Percentiles rank a stretch among this genome's conserved stretches.
Evolutionary conservation across 2,888 invertebrate genomes (phyloP).

Genomic region (Parascotia fuliginaria): DNA sequence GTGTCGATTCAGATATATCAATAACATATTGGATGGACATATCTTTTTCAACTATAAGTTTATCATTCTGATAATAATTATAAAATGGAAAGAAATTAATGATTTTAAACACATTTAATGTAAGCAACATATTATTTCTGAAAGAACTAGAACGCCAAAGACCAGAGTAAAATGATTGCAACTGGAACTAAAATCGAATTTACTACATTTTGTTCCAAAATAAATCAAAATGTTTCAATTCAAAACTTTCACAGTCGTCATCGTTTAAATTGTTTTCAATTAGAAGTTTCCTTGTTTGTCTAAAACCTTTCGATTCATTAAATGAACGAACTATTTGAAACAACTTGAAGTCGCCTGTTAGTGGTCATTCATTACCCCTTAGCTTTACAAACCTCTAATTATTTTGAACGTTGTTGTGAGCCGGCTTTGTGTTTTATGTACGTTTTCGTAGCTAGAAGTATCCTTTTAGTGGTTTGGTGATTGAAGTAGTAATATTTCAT

Average conservation of each 20-base stretch:
- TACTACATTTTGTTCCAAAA: neutral
- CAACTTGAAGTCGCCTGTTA: neutral
- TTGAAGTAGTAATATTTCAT: neutral
- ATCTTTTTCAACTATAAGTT: too few species aligned
- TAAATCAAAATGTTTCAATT: neutral
- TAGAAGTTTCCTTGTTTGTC: neutral
- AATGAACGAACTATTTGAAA: slow-evolving; percentile 22
- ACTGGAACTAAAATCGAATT: neutral
- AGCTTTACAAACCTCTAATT: slow-evolving; percentile 3
- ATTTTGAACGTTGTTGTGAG: neutral
- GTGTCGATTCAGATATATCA: too few species aligned
- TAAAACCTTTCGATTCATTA: slow-evolving; percentile 16
- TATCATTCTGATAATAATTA: too few species aligned
- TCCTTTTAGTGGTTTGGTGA: neutral
- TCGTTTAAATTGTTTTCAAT: neutral
- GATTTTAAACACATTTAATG: too few species aligned
- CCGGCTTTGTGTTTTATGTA: neutral
- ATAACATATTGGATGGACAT: too few species aligned
- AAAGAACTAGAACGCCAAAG: neutral
- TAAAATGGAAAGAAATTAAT: too few species aligned
- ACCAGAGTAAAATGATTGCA: neutral
- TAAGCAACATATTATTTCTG: too few species aligned
- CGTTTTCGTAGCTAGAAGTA: neutral
- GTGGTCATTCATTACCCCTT: neutral
- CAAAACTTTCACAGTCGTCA: neutral